Conservation (phyloP, 2,888 invertebrate species). For the Colostygia pectinataria region DNA sequence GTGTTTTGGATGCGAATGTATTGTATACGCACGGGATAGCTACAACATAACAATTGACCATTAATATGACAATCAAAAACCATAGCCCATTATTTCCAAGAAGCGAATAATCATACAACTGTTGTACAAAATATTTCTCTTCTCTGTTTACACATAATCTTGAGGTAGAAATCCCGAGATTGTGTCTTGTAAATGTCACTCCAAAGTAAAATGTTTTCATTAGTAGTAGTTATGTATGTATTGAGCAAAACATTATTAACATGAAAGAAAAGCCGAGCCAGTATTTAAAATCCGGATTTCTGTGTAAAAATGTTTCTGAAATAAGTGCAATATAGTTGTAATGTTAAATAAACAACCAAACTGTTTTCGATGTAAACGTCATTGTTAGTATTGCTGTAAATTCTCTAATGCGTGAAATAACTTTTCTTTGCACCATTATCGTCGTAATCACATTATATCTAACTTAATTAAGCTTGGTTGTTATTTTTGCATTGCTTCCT, state of each 20-base stretch:
- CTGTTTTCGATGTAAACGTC: conserved; percentile 30
- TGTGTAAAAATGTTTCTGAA: conserved; percentile 66
- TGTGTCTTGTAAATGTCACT: conserved; percentile 42
- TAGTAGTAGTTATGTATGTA: conserved; percentile 50
- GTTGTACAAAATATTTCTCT: conserved; percentile 43
- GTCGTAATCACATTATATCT: conserved; percentile 42
- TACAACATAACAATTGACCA: conserved; percentile 34
- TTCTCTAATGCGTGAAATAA: conserved; percentile 32
- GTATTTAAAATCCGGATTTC: conserved; percentile 79
- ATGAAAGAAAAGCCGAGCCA: conserved; percentile 78
- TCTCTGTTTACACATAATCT: conserved; percentile 35
- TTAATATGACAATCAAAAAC: conserved; percentile 40
- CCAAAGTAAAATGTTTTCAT: conserved; percentile 52
- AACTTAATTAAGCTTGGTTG: conserved; percentile 51
- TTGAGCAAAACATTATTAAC: conserved; percentile 55
- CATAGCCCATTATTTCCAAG: conserved; percentile 38
- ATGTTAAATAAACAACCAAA: conserved; percentile 52
- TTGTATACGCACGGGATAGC: conserved; percentile 40
- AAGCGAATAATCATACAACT: conserved; percentile 34
- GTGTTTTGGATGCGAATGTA: conserved; percentile 49
- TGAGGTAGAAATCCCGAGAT: conserved; percentile 35
- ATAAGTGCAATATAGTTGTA: conserved; percentile 78
- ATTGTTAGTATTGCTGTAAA: conserved; percentile 22
- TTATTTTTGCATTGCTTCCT: conserved; percentile 67
- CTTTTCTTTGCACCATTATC: conserved; percentile 47